phyloP scores from a whole-genome alignment of 2,113 vertebrate species.

The Cnemophilus loriae region DNA sequence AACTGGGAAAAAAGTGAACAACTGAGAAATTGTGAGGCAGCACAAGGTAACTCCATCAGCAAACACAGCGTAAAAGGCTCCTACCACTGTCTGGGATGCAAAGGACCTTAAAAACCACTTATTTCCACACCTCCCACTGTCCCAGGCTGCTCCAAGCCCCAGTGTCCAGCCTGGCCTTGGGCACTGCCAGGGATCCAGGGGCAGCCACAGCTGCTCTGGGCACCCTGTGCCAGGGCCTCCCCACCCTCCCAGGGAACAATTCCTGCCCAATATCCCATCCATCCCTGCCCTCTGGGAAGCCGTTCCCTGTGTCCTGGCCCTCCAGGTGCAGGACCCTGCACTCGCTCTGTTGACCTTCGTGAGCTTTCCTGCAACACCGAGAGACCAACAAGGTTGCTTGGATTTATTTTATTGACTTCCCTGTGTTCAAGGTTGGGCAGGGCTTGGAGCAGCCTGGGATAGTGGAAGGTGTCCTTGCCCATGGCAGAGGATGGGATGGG shows the following conservation, averaged over 20 bases:
- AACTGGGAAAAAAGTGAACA: background rate
- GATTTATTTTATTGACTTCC: background rate
- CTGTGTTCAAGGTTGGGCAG: rapidly evolving
- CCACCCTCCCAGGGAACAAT: background rate
- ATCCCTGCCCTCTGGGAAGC: background rate
- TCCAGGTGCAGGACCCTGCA: background rate
- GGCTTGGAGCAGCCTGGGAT: background rate
- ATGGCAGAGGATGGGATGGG: background rate
- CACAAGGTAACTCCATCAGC: background rate
- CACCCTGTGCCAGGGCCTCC: background rate
- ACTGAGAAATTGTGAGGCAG: rapidly evolving
- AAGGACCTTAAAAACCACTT: background rate
- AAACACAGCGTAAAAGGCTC: background rate
- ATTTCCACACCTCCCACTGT: background rate
- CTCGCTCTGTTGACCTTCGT: background rate
- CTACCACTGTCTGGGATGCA: background rate
- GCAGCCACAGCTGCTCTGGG: background rate
- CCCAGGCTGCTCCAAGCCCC: background rate
- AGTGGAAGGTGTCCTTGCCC: background rate
- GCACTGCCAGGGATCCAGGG: background rate
- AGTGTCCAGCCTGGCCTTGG: background rate
- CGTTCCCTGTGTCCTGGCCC: background rate
- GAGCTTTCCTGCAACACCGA: background rate
- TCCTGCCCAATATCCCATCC: rapidly evolving
- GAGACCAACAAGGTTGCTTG: background rate